Evolutionary conservation across 2,797 vertebrate species (phyloP).

Genomic region (Pygocentrus nattereri): DNA sequence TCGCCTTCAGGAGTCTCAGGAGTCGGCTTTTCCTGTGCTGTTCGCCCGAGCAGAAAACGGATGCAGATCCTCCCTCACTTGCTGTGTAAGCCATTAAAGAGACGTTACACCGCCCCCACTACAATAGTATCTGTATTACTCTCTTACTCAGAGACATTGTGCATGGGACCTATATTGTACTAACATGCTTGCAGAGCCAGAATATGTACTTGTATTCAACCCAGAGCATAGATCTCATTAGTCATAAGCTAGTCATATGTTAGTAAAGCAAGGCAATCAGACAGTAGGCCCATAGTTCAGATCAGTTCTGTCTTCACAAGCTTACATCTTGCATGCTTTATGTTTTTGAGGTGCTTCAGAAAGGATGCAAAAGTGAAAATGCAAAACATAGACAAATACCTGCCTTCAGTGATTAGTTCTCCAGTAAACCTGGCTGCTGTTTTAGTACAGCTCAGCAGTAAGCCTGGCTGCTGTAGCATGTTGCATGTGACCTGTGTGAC

Average conservation of each 20-base stretch:
- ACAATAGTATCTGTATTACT: constrained; percentile 11
- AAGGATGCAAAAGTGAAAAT: background rate
- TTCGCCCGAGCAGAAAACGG: constrained; percentile 83
- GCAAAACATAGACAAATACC: background rate
- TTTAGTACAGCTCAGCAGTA: background rate
- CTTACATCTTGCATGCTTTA: constrained; percentile 10
- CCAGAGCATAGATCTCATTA: constrained; percentile 52
- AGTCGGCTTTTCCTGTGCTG: constrained; percentile 88
- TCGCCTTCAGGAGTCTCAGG: constrained; percentile 90
- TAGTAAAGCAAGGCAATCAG: constrained; percentile 42
- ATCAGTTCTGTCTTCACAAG: background rate
- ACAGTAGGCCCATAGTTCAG: background rate
- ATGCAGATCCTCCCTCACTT: constrained; percentile 72
- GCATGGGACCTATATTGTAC: constrained; percentile 54
- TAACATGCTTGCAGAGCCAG: constrained; percentile 60
- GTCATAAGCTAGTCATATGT: constrained; percentile 52
- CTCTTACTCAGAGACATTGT: constrained; percentile 34
- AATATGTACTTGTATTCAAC: constrained; percentile 47
- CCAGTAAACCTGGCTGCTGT: constrained; percentile 3
- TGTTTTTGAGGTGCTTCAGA: constrained; percentile 21
- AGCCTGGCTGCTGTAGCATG: background rate
- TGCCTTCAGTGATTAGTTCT: background rate
- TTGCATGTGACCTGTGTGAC: constrained; percentile 28
- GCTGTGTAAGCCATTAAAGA: constrained; percentile 73
- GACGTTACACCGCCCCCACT: constrained; percentile 67